Base-by-base conservation (phyloP, 2,888 invertebrate genomes). In the Hirtodrosophila duncani region DNA sequence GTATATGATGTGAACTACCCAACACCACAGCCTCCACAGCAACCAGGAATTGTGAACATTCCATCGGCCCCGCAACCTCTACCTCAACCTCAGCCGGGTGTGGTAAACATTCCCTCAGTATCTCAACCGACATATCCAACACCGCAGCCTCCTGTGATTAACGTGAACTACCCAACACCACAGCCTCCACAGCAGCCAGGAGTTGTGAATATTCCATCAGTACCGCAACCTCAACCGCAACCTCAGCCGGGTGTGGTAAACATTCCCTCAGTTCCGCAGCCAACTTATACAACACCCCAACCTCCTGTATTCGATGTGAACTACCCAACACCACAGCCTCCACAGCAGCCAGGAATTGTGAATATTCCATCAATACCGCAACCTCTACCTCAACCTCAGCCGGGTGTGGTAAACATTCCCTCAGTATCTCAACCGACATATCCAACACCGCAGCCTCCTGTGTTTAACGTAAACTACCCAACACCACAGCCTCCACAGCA, bases 261-360 rank as follows among this genome's bases (percentile, higher is more conserved):
- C 13, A 18, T 48, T 14, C 55, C 55, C 6, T 43, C 57, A 5
- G 34, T 17, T 3, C 23, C 37, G 6, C 53, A 53, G 3, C 56
- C 60, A 2, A 14, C 37, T 0, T 17, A 58, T 42, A 86, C 87
- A 27, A 71, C 85, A 80, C 78, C 87, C 0, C 36, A 41, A 2
- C 50, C 53, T 1, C 56, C 58, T 1, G 3, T 30, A 2, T 34
- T 57, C 6, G 43, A 68, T 10, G 46, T 86, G 65, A 64, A 60
- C 67, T 45, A 52, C 2, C 49, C 57, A 2, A 36, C 39, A 2
- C 16, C 21, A 5, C 9, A 17, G 3, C 7, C 21, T 2, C 7
- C 38, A n/a, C 21, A 38, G 1, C 43, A 34, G 5, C 58, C 58
- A 1, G 58, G 39, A 2, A 24, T 37, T 2, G 10, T 59, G 0